Base-by-base conservation (phyloP, 2,113 vertebrate genomes). In the Nothocercus julius region DNA sequence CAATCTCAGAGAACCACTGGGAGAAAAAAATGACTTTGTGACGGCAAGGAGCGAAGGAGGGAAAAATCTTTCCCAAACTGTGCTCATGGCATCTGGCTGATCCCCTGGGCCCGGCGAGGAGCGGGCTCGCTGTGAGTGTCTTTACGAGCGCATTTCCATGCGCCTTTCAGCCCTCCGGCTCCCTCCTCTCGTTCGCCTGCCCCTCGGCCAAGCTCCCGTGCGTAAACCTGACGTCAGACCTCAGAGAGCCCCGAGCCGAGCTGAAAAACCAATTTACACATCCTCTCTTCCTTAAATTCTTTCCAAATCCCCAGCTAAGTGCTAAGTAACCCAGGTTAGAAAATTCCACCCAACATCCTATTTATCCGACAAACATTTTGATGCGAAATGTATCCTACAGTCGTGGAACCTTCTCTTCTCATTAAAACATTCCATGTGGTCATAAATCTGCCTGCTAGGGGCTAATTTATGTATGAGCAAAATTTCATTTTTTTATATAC, bases 401-500 rank as follows among this genome's bases (percentile, higher is more conserved):
- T 64, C 13, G 89, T 24, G 77, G 96, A 94, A 82, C 93, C 89
- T 90, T 92, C 67, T 95, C 93, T 92, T 96, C 95, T 97, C 96
- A 91, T 97, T 96, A 96, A 97, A 98, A 97, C 97, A 92, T 97
- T 97, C 97, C 92, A 66, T 47, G 59, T 81, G 7, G 34, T 88
- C 97, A 97, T 97, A 98, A 97, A 98, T 94, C 97, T 96, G 96
- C 93, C 97, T 92, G 69, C 12, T 61, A 82, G 79, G 27, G 87
- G 80, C 81, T 96, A 97, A 97, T 97, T 97, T 98, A 97, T 97
- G 85, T 85, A 76, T 87, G 67, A 95, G 97, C 80, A 97, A 97
- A 97, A 98, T 98, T 97, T 97, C 94, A 91, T 87, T 76, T 94
- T 97, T 97, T 93, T 54, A 22, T 49, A 49, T 49, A 22, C 21